Base-by-base conservation (phyloP, 2,888 invertebrate genomes). In the Noctua comes region DNA sequence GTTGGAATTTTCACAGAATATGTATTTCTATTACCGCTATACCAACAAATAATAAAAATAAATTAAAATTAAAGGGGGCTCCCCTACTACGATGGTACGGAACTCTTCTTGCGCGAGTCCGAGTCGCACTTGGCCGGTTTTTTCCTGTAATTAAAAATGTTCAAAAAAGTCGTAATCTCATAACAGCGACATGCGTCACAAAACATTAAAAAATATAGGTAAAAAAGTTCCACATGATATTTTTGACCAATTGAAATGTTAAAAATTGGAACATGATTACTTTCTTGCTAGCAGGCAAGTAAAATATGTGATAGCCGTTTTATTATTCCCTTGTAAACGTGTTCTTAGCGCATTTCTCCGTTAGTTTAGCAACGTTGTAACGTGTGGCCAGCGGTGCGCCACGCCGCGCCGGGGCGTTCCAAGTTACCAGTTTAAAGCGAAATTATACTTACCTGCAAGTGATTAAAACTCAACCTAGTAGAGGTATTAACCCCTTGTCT, bases 321-420 rank as follows among this genome's bases (percentile, higher is more conserved):
- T 54, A 54, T n/a, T 11, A n/a, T n/a, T 57, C 54, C n/a, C 11
- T 31, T 62, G 10, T 68, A 48, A 78, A 64, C 51, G 18, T 27
- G n/a, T 40, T 54, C 54, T 51, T n/a, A 36, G 27, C 21, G 13
- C 62, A 70, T 76, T 83, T 76, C 68, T 36, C 16, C 31, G 36
- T 54, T 54, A 27, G 54, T 64, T 54, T 48, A 46, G 43, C 43
- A 66, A 59, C 64, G 24, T 69, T 80, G n/a, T 74, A 54, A 57
- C 27, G 40, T 40, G 51, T 48, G 27, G 66, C 79, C 48, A 59
- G 62, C 51, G 57, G 36, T 27, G 31, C 18, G 40, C 31, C 31
- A 31, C 31, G 31, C 31, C 31, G 31, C 31, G 36, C 54, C 16
- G 27, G 24, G 43, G 46, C 8, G 65, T 59, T 51, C 3, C 43